Evolutionary conservation across 2,888 invertebrate species (phyloP), one percentile per base, ranked within the genome.

Genomic region (Conchocele bisecta): DNA sequence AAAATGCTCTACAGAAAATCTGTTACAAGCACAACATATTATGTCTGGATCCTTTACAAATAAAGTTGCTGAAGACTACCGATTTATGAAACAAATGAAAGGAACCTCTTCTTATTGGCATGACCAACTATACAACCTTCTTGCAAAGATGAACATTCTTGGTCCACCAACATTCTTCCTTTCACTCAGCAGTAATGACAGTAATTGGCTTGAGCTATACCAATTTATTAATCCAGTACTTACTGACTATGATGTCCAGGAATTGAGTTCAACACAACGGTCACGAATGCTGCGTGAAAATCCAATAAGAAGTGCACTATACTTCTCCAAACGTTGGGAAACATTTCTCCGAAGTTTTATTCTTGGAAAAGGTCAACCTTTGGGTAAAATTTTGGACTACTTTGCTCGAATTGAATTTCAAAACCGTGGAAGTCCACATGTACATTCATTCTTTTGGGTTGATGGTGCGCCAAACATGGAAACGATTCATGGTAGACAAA

Each of bases 61-160:
- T 9, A 17, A 53, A 17, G 53, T 64, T 13, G 17, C 64, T 20
- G 70, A 70, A 28, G 63, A 70, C 53, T 70, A 44, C 31, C 51
- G 44, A 15, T 70, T 70, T 26, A 70, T 70, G 70, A 70, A 64
- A 46, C 6, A 58, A 15, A 54, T 64, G 9, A 57, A 51, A 44
- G 70, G 70, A 3, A 70, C 64, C 28, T 46, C 70, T 20, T 44
- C 70, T n/a, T 70, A 64, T 31, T 70, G 70, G 70, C 26, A 41
- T 17, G 44, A 53, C 37, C 58, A 70, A 58, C 39, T 70, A 2
- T 33, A 63, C 13, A 59, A 70, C 24, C 53, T 70, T n/a, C 31
- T 70, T 26, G 42, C 58, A 20, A 70, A 70, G 46, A 70, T 69
- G 17, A 11, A 37, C 28, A 51, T 53, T 11, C 37, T 64, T 15